Percentiles rank a stretch among this genome's conserved stretches.
Conservation (phyloP, 2,888 invertebrate genomes). For the Drosophila borealis region DNA sequence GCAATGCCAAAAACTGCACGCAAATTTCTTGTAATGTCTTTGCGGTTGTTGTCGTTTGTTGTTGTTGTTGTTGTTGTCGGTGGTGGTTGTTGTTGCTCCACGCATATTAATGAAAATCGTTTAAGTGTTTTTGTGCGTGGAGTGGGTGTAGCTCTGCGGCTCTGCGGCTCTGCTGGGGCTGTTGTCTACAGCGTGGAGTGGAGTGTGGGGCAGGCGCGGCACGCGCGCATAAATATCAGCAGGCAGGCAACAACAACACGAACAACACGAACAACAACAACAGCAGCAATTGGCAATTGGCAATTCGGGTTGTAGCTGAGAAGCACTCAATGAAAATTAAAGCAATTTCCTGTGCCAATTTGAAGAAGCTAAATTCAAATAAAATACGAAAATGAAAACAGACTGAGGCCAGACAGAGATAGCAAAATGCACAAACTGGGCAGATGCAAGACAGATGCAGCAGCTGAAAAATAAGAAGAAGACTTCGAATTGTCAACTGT, state of each 20-base stretch:
- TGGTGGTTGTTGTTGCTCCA: constrained; percentile 34
- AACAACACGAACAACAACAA: constrained; percentile 5
- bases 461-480: constrained; percentile 1
- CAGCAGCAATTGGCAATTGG: constrained; percentile 34
- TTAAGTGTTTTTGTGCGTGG: constrained; percentile 55
- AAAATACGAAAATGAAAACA: constrained; percentile 23
- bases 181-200: constrained; percentile 3
- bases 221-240: constrained; percentile 60
- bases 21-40: constrained; percentile 65
- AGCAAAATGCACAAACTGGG: not conserved
- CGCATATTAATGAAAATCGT: constrained; percentile 73
- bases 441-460: not conserved
- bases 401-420: constrained; percentile 1
- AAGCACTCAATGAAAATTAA: constrained; percentile 77
- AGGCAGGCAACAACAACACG: constrained; percentile 19
- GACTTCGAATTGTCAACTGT: constrained; percentile 25
- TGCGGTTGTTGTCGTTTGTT: constrained; percentile 33
- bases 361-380: constrained; percentile 75
- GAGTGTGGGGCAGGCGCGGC: constrained; percentile 41
- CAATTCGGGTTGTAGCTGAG: constrained; percentile 52
- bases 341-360: constrained; percentile 81
- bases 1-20: constrained; percentile 63
- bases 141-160: constrained; percentile 13
- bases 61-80: constrained; percentile 24
- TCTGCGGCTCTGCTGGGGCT: not conserved